Evolutionary conservation across 2,888 invertebrate species (phyloP).

Genomic region (Heteromyza rotundicornis): DNA sequence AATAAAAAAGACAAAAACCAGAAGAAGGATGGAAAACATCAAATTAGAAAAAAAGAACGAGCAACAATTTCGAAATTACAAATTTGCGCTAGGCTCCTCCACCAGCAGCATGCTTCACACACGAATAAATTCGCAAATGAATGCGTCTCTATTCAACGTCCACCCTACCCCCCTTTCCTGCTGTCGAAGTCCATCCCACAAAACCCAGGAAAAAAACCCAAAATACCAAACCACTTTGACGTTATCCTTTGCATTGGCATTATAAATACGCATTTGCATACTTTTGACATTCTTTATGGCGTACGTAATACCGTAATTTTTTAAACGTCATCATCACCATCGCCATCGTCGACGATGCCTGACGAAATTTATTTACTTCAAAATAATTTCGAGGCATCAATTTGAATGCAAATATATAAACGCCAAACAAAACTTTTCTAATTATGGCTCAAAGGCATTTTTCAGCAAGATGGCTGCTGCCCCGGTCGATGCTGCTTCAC

Average conservation of each 20-base stretch:
- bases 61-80: neutral
- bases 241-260: no score
- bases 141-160: neutral
- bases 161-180: no score
- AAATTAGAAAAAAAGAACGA: neutral
- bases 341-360: neutral
- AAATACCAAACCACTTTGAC: no score
- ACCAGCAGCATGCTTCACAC: neutral
- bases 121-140: neutral
- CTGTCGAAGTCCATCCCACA: neutral
- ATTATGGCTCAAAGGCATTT: constrained; percentile 3
- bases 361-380: constrained; percentile 1
- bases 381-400: neutral
- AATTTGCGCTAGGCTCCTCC: neutral
- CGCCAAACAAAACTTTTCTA: neutral
- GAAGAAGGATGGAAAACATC: no score
- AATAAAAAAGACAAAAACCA: neutral
- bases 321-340: no score
- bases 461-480: no score
- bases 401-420: neutral
- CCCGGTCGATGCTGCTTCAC: no score
- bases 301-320: neutral
- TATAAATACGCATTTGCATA: neutral
- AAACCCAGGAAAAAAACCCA: neutral
- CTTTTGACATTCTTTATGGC: neutral